Evolutionary conservation across 2,113 vertebrate genomes (phyloP).

Genomic region (Heterotilapia buettikoferi): DNA sequence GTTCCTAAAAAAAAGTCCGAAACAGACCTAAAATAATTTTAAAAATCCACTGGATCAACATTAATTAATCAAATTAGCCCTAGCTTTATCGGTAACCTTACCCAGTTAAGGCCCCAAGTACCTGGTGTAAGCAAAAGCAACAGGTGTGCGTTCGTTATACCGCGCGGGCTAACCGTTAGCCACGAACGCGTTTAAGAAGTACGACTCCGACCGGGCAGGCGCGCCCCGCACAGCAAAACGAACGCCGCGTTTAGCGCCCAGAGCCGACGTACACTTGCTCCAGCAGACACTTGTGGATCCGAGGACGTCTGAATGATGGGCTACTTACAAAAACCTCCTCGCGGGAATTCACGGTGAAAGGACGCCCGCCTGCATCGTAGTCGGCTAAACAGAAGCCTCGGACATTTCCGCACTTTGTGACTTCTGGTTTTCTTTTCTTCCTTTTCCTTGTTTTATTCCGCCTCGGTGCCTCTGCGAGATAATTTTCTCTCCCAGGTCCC

Average conservation of each 20-base stretch:
- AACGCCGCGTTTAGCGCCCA: neutral
- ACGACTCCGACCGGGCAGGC: neutral
- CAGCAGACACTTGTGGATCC: slow-evolving; percentile 54
- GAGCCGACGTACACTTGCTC: slow-evolving; percentile 47
- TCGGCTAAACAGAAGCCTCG: neutral
- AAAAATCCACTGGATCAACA: neutral
- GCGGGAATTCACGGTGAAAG: slow-evolving; percentile 18
- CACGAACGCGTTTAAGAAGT: rapidly evolving
- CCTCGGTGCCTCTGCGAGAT: neutral
- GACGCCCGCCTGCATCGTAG: slow-evolving; percentile 27
- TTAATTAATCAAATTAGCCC: neutral
- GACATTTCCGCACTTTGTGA: neutral
- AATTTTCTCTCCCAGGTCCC: slow-evolving; percentile 39
- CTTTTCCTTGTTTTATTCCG: neutral
- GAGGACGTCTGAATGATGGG: neutral
- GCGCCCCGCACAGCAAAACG: neutral
- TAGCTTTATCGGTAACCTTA: neutral
- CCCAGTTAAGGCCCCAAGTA: slow-evolving; percentile 4
- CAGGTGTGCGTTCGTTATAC: slow-evolving; percentile 45
- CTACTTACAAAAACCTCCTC: slow-evolving; percentile 45
- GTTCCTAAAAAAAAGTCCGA: neutral
- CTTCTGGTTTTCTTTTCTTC: neutral
- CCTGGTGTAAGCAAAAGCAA: slow-evolving; percentile 17
- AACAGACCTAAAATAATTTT: rapidly evolving
- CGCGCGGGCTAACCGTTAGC: neutral